phyloP scores from a whole-genome alignment of 2,888 invertebrate species.

The Antheraea yamamai region DNA sequence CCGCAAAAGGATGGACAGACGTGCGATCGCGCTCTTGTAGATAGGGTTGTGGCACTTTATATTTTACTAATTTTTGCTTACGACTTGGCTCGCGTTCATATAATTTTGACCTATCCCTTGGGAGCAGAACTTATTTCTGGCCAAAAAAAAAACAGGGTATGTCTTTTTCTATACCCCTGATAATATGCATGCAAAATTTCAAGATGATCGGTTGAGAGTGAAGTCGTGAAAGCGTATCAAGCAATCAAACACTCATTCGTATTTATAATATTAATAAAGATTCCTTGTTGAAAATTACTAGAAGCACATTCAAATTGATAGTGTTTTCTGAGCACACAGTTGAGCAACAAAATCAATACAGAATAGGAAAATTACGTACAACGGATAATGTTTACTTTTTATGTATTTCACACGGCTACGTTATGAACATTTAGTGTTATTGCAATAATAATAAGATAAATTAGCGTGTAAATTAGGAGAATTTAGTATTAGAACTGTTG shows the following conservation, averaged over 20 bases:
- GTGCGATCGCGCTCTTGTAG: slow-evolving; percentile 30
- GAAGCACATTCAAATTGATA: not conserved
- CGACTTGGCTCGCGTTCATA: too few species aligned
- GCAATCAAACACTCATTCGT: too few species aligned
- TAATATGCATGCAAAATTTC: too few species aligned
- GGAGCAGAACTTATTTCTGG: too few species aligned
- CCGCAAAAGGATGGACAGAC: slow-evolving; percentile 64
- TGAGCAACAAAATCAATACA: not conserved
- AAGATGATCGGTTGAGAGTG: too few species aligned
- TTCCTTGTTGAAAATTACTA: not conserved
- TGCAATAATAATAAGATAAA: not conserved
- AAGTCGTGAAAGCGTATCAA: too few species aligned
- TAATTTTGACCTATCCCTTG: too few species aligned
- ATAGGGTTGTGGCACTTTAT: not conserved
- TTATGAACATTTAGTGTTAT: not conserved
- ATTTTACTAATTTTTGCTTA: not conserved
- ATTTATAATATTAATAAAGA: too few species aligned
- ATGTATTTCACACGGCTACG: not conserved
- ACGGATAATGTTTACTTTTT: not conserved
- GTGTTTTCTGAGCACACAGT: not conserved
- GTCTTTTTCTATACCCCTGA: too few species aligned
- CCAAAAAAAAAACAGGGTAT: too few species aligned
- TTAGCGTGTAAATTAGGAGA: not conserved
- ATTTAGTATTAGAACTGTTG: not conserved
- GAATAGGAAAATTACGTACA: not conserved